phyloP scores from a whole-genome alignment of 2,797 vertebrate species.

The Enteromius mattozi region DNA sequence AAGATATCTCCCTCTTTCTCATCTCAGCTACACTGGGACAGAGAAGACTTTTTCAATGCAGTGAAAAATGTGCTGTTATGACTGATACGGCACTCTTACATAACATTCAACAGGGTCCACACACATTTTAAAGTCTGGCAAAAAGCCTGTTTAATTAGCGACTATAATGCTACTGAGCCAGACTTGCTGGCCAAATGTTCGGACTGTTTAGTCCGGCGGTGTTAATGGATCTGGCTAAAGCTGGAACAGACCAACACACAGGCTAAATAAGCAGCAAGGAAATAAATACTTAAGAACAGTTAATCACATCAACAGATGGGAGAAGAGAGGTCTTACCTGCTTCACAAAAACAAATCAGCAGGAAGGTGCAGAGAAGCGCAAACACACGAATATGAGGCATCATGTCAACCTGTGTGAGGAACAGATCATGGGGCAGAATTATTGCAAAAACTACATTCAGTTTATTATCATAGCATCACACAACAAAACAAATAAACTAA shows the following conservation, averaged over 20 bases:
- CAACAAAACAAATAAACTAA: not conserved
- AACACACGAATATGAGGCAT: constrained; percentile 42
- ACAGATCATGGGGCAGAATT: not conserved
- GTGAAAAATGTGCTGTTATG: not conserved
- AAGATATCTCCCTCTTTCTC: constrained; percentile 22
- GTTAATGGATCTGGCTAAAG: constrained; percentile 15
- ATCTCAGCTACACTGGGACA: constrained; percentile 30
- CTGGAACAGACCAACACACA: constrained; percentile 2
- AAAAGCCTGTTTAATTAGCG: not conserved
- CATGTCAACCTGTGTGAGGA: not conserved
- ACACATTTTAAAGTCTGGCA: constrained; percentile 11
- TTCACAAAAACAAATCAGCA: constrained; percentile 29
- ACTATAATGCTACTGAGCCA: not conserved
- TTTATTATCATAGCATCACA: not conserved
- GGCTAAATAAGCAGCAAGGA: not conserved
- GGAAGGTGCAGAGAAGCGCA: constrained; percentile 35
- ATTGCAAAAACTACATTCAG: not conserved
- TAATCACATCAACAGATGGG: not conserved
- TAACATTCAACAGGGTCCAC: not conserved
- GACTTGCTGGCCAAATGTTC: not conserved
- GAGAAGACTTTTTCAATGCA: not conserved
- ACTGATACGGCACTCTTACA: not conserved
- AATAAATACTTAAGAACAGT: not conserved
- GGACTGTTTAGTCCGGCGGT: constrained; percentile 11
- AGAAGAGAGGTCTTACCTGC: constrained; percentile 48